Base-by-base conservation (phyloP, 2,888 invertebrate genomes). In the Terebella lapidaria region DNA sequence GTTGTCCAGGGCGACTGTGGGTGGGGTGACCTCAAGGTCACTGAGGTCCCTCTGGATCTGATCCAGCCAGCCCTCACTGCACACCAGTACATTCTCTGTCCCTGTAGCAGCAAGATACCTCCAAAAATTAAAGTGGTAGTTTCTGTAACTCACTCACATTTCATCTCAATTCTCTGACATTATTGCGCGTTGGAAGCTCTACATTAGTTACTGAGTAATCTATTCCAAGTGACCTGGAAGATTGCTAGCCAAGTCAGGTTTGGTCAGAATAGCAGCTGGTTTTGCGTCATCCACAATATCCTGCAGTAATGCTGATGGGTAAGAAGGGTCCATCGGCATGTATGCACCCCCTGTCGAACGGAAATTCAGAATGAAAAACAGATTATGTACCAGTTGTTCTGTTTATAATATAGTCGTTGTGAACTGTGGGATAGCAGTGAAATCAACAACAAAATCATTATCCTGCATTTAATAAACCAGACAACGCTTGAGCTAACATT, bases 261-360 rank as follows among this genome's bases (percentile, higher is more conserved):
- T 67, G 1, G 77, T 76, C 22, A 77, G 62, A 3, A 81, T 67
- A 28, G 71, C 75, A 2, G 69, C 68, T 1, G 81, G 80, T 15
- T 71, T 54, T 1, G 79, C 75, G 64, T 81, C 81, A n/a, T 71
- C 67, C 3, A 82, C 60, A 18, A 81, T 76, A n/a, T 77, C 73
- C 29, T 72, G 64, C 18, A 81, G 66, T n/a, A 82, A 68, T 1
- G 71, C 59, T 4, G 67, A 59, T 2, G 81, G 81, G 58, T 80
- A 81, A 3, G 77, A 74, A 20, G 80, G 73, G 68, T 81, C 81
- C 26, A 81, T 63, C 0, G 81, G 81, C 30, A 82, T 64, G 62
- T 82, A 81, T 3, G 80, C 81, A 5, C 76, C 80, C 22, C 81
- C 81, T 76, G 30, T 2, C 10, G 27, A 53, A 4, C 10, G 27